Base-by-base conservation (phyloP, 1,140 invertebrate genomes). In the Listronotus oregonensis region DNA sequence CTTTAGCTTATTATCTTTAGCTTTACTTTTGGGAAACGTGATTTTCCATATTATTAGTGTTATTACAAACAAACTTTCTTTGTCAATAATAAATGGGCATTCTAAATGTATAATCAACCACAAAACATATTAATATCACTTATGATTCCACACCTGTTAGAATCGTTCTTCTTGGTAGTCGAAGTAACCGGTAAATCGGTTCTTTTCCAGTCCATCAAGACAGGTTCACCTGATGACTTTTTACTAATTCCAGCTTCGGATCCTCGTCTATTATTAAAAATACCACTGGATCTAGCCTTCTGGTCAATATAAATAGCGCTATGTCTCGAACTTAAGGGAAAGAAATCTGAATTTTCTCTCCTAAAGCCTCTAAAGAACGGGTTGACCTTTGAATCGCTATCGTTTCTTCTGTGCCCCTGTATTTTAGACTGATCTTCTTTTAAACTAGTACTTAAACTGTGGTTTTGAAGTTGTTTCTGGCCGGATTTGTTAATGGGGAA, bases 261-360 rank as follows among this genome's bases (percentile, higher is more conserved):
- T 63, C 86, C 86, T 62, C 86, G 84, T 54, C 84, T 83, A 75
- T 86, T 87, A 75, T 82, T 85, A 71, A 86, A 87, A 66, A 87
- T 82, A 27, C 85, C 87, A 75, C 87, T 90, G 6, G 87, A 83
- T 64, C 58, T 81, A 78, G 68, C 77, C 57, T 77, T 79, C 68
- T 78, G 74, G 64, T 86, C 81, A 72, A 83, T 65, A 79, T 81
- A 84, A 76, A 91, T 83, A 8, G 89, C 90, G 27, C 90, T 92
- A 75, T 92, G 89, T 34, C 90, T 80, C 37, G 87, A 86, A 12
- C 85, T 82, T 40, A 86, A 71, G 1, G 89, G 89, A 73, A 91
- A 91, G 64, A 92, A 87, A 73, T 92, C 90, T 0, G 90, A 91
- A 78, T 91, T 90, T 76, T 93, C 90, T 58, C 90, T 84, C 27